A percentile compares a stretch with the other conserved stretches of the same genome.
Evolutionary conservation across 2,888 invertebrate species (phyloP).

Genomic region (Anticlea derivata): DNA sequence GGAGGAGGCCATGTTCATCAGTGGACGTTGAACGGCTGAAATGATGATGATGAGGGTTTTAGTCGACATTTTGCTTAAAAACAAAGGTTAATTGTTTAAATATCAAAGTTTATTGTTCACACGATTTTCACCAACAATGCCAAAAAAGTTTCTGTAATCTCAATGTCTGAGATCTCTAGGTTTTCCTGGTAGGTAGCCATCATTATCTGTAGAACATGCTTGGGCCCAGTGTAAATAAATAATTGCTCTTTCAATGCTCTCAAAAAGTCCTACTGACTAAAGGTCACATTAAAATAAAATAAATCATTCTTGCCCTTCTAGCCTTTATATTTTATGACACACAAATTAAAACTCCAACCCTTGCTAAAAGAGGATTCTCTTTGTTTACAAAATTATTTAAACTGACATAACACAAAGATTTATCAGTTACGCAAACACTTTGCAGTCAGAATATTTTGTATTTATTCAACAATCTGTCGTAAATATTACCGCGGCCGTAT

Average conservation of each 20-base stretch:
- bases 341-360: slow-evolving; percentile 1
- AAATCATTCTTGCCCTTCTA: not conserved
- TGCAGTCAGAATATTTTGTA: slow-evolving; percentile 11
- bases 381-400: slow-evolving; percentile 2
- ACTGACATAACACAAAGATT: slow-evolving; percentile 1
- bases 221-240: not conserved
- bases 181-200: too few species aligned
- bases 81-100: too few species aligned
- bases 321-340: not conserved
- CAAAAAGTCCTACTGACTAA: not conserved
- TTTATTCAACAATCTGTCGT: slow-evolving; percentile 24
- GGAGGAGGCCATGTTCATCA: too few species aligned
- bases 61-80: too few species aligned
- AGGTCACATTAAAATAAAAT: slow-evolving; percentile 4
- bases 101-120: too few species aligned
- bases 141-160: too few species aligned
- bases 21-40: too few species aligned
- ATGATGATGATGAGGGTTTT: too few species aligned
- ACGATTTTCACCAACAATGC: too few species aligned
- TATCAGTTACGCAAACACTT: slow-evolving; percentile 3
- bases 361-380: not conserved
- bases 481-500: slow-evolving; percentile 15
- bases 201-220: too few species aligned
- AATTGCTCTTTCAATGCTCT: not conserved
- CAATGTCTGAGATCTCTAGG: too few species aligned